Percentiles rank a stretch among this genome's conserved stretches.
phyloP scores from a whole-genome alignment of 2,113 vertebrate genomes.

The Todiramphus saurophagus region DNA sequence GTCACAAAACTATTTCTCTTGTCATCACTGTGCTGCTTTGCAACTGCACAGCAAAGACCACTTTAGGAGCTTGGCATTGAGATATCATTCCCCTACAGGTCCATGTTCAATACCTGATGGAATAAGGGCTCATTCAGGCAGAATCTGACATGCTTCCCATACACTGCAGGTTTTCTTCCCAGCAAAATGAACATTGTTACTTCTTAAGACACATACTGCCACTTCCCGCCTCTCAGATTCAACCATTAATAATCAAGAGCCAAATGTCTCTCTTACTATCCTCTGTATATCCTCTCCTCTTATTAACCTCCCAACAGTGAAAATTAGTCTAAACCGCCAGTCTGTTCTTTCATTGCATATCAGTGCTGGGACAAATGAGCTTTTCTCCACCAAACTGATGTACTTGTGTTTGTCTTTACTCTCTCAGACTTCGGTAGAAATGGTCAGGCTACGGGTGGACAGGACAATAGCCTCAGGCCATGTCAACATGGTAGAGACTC shows the following conservation, averaged over 20 bases:
- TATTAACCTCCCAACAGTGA: neutral
- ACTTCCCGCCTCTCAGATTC: neutral
- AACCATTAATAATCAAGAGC: neutral
- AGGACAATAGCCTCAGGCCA: neutral
- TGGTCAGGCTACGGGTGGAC: neutral
- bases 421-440: neutral
- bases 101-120: neutral
- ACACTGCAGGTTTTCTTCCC: neutral
- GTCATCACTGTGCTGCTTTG: neutral
- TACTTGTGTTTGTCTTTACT: neutral
- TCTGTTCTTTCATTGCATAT: neutral
- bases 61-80: neutral
- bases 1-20: neutral
- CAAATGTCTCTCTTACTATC: neutral
- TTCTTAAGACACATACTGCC: neutral
- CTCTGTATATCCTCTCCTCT: neutral
- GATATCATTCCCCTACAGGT: neutral
- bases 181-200: neutral
- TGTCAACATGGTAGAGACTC: neutral
- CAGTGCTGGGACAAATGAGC: neutral
- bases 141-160: neutral
- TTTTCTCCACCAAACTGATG: neutral
- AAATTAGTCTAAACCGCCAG: neutral
- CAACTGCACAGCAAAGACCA: neutral
- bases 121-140: neutral